Evolutionary conservation across 2,888 invertebrate genomes (phyloP), one percentile per base, ranked within the genome.

Genomic region (Monoplex corrugatus): DNA sequence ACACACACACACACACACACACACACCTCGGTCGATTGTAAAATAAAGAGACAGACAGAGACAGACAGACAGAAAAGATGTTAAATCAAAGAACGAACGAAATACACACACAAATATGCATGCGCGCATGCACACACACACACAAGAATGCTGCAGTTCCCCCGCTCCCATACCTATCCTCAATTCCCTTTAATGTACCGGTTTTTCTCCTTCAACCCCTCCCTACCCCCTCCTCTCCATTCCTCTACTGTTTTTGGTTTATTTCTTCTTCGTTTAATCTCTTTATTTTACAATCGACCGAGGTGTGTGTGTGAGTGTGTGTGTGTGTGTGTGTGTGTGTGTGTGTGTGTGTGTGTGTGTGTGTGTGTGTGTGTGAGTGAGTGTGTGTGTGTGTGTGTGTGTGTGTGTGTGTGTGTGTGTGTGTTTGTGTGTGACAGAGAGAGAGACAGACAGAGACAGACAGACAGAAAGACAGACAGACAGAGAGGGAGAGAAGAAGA

Each of bases 291-390:
- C n/a, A n/a, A n/a, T n/a, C n/a, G n/a, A n/a, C n/a, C n/a, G n/a
- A n/a, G n/a, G 72, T 6, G 32, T 75, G 35, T 75, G 75, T 75
- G 75, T 75, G 75, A 35, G 75, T 75, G 43, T 16, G 78, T 43
- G 78, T 16, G 78, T 43, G 38, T 1, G 38, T 6, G 38, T 16
- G 78, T 43, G 78, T 40, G 78, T 78, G 78, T 40, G 78, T 78
- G 78, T 78, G 78, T 78, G 78, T 78, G 78, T 78, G 78, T 2
- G 78, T 78, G 78, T 78, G 78, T 78, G 78, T 78, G 78, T 78
- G 78, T 78, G 78, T 78, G 78, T 78, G 78, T 78, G 78, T 40
- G 78, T 78, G 78, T 43, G 78, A 40, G 78, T 43, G 78, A 40
- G 78, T 78, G 78, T 16, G 78, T 78, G 78, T 16, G 78, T 40